Conservation (phyloP, 2,888 invertebrate genomes). For the Mythimna loreyi region DNA sequence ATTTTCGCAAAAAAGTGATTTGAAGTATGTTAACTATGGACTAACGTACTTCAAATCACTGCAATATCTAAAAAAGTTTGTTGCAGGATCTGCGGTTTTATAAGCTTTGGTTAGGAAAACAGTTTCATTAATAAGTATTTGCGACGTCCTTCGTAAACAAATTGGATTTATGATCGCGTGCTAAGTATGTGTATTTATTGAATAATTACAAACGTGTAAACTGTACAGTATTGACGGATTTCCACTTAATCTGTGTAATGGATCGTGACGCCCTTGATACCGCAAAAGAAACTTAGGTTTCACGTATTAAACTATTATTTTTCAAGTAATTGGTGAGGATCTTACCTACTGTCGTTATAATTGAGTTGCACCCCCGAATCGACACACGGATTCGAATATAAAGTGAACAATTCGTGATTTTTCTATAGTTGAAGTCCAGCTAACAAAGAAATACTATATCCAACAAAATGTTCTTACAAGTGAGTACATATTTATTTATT, state of each 20-base stretch:
- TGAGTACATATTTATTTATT: slow-evolving; percentile 62
- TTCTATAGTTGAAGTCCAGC: slow-evolving; percentile 75
- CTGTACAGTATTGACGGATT: slow-evolving; percentile 64
- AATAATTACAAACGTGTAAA: slow-evolving; percentile 46
- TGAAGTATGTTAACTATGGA: no score
- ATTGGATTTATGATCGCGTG: slow-evolving; percentile 51
- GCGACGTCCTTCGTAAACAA: slow-evolving; percentile 46
- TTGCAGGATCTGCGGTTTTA: slow-evolving; percentile 26
- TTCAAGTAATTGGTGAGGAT: slow-evolving; percentile 64
- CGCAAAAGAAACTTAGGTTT: slow-evolving; percentile 73
- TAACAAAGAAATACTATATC: slow-evolving; percentile 70
- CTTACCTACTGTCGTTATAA: slow-evolving; percentile 69
- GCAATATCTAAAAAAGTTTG: slow-evolving; percentile 3
- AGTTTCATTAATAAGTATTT: slow-evolving; percentile 34
- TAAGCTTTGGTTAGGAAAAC: slow-evolving; percentile 40
- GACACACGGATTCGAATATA: slow-evolving; percentile 69
- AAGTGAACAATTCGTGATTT: slow-evolving; percentile 59
- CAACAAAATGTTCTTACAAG: slow-evolving; percentile 78
- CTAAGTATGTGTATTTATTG: slow-evolving; percentile 34
- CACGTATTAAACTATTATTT: slow-evolving; percentile 67
- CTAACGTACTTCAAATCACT: neutral
- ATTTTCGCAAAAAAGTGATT: neutral
- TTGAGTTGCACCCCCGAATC: slow-evolving; percentile 63
- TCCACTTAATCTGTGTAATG: slow-evolving; percentile 68
- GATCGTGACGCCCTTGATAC: slow-evolving; percentile 71